These are phyloP conservation scores for Pelvicachromis taeniatus DNA, from an alignment of 2,113 vertebrate species.

Conservation along the genomic window DNA sequence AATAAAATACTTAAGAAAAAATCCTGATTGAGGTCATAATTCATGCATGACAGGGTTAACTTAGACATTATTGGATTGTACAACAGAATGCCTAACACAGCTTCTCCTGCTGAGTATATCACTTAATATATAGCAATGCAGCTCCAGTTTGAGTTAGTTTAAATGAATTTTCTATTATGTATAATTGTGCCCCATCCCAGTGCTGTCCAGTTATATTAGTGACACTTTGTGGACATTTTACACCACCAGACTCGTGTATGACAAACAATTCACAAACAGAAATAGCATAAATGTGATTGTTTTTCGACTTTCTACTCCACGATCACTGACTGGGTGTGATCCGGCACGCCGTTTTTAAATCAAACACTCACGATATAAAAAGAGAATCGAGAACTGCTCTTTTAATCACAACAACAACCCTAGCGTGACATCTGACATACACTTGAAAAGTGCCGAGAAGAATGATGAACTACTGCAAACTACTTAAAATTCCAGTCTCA, in stretches of 20 bases:
- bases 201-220: neutral
- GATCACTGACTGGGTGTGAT: neutral
- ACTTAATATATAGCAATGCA: neutral
- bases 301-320: neutral
- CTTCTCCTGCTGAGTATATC: neutral
- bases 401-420: conserved; percentile 9
- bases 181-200: neutral
- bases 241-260: neutral
- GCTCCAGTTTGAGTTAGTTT: neutral
- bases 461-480: conserved; percentile 1
- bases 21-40: no score
- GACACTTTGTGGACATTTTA: neutral
- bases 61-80: neutral
- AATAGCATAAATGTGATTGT: neutral
- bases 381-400: neutral
- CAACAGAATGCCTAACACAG: neutral
- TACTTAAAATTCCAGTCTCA: conserved; percentile 8
- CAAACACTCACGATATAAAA: neutral
- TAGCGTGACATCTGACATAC: neutral
- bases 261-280: neutral
- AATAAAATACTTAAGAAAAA: no score
- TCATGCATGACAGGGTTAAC: neutral
- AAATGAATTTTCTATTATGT: neutral
- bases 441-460: neutral
- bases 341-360: neutral